These are phyloP conservation scores for Gobius niger DNA, from an alignment of 2,113 vertebrate genomes.

Conservation along the genomic window DNA sequence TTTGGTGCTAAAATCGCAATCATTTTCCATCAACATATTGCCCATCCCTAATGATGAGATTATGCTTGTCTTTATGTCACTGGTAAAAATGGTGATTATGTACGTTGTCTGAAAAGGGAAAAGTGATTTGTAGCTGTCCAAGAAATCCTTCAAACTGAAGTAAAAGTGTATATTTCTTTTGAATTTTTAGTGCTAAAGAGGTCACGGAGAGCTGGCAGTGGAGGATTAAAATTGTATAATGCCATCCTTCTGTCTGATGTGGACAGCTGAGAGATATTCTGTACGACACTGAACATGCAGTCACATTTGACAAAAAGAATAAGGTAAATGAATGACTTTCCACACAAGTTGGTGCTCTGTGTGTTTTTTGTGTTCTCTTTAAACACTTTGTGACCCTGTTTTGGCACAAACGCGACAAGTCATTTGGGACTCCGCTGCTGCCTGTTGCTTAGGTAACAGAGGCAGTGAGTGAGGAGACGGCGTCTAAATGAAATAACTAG, in stretches of 20 bases:
- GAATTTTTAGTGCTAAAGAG: constrained; percentile 22
- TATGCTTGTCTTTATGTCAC: too few species aligned
- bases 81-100: too few species aligned
- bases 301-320: background rate
- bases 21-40: too few species aligned
- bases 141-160: background rate
- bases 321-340: background rate
- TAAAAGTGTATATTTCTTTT: constrained; percentile 3
- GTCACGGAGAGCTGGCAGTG: constrained; percentile 12
- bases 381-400: constrained; percentile 1
- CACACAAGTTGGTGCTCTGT: too few species aligned
- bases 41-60: too few species aligned
- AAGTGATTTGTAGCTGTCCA: too few species aligned
- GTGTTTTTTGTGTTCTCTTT: background rate
- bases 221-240: too few species aligned
- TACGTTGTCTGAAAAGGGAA: too few species aligned
- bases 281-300: background rate
- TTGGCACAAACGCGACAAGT: constrained; percentile 18
- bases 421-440: constrained; percentile 23
- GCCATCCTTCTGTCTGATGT: too few species aligned
- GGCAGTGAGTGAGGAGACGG: constrained; percentile 37
- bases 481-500: constrained; percentile 48
- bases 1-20: too few species aligned
- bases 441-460: constrained; percentile 55
- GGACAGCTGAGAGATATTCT: too few species aligned